Evolutionary conservation across 2,888 invertebrate species (phyloP).

Genomic region (Oxyteleia sp.): DNA sequence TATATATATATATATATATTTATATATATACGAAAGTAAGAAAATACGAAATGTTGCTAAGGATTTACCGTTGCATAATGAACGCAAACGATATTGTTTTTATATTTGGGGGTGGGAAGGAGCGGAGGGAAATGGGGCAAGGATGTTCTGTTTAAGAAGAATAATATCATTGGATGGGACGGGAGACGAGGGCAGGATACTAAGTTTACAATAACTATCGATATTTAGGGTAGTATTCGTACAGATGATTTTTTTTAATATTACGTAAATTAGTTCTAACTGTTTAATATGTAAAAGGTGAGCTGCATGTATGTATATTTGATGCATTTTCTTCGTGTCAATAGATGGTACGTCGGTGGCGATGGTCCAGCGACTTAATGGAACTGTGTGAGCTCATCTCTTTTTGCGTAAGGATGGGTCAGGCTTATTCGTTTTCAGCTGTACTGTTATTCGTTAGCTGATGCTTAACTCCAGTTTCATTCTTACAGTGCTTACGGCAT

Average conservation of each 20-base stretch:
- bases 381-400: slow-evolving; percentile 80
- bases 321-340: slow-evolving; percentile 79
- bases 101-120: slow-evolving; percentile 65
- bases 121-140: too few relatives aligned
- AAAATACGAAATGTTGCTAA: slow-evolving; percentile 87
- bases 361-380: slow-evolving; percentile 80
- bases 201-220: slow-evolving; percentile 86
- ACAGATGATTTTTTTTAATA: slow-evolving; percentile 85
- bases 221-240: slow-evolving; percentile 86
- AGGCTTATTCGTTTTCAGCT: slow-evolving; percentile 84
- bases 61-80: slow-evolving; percentile 83
- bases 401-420: slow-evolving; percentile 83
- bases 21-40: slow-evolving; percentile 85
- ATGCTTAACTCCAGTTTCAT: slow-evolving; percentile 85
- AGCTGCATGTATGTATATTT: slow-evolving; percentile 82
- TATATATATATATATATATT: slow-evolving; percentile 76
- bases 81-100: slow-evolving; percentile 84
- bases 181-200: slow-evolving; percentile 78
- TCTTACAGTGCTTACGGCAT: slow-evolving; percentile 86
- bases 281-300: slow-evolving; percentile 84
- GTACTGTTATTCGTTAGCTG: slow-evolving; percentile 85
- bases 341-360: slow-evolving; percentile 82
- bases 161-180: slow-evolving; percentile 68
- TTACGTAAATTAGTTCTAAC: slow-evolving; percentile 85
- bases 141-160: slow-evolving; percentile 67